Conservation (phyloP, 2,797 vertebrate genomes). For the Crocidura indochinensis region DNA sequence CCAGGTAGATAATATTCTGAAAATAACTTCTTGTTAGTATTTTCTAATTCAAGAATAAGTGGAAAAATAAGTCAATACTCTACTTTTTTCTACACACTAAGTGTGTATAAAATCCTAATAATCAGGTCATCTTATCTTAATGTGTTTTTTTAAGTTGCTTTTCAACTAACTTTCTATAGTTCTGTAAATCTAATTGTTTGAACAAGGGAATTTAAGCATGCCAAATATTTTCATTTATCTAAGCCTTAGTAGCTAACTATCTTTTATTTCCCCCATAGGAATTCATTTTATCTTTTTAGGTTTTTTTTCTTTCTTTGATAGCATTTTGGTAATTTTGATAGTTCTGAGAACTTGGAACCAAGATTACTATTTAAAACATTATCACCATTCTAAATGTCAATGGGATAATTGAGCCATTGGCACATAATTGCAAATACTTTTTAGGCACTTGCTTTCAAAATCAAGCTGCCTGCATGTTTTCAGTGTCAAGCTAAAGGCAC, state of each 20-base stretch:
- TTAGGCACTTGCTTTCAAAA: slow-evolving; percentile 31
- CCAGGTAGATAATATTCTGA: neutral
- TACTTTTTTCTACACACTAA: neutral
- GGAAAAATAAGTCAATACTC: slow-evolving; percentile 6
- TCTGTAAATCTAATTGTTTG: slow-evolving; percentile 37
- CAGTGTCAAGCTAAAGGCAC: neutral
- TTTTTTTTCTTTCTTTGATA: slow-evolving; percentile 57
- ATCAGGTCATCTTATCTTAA: neutral
- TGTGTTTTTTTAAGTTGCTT: neutral
- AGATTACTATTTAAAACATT: neutral
- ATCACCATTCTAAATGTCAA: slow-evolving; percentile 4
- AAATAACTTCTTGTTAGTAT: slow-evolving; percentile 23
- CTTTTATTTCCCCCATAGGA: neutral
- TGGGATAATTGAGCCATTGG: neutral
- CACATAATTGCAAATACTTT: slow-evolving; percentile 18
- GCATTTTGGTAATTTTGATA: slow-evolving; percentile 32
- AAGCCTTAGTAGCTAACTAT: slow-evolving; percentile 26
- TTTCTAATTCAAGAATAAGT: slow-evolving; percentile 27
- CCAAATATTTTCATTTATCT: neutral
- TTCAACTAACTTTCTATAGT: neutral
- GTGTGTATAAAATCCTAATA: neutral
- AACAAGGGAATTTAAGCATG: slow-evolving; percentile 34
- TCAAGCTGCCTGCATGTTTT: neutral
- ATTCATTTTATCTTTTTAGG: slow-evolving; percentile 33
- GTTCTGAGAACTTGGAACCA: slow-evolving; percentile 32